Evolutionary conservation across 2,888 invertebrate species (phyloP).

Genomic region (Mythimna ferrago): DNA sequence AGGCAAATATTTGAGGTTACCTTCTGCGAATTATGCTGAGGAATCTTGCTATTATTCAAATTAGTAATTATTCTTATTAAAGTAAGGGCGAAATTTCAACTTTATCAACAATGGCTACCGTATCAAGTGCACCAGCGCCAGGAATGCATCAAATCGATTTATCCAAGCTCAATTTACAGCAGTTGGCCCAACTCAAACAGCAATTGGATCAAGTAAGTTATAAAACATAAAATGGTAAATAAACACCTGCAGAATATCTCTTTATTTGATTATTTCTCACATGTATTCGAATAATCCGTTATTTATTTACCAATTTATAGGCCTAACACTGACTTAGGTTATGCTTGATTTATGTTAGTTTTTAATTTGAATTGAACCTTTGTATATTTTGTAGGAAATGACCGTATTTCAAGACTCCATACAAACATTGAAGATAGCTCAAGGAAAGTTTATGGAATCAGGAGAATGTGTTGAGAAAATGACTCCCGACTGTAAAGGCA

Average conservation of each 20-base stretch:
- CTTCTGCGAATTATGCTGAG: slow-evolving; percentile 47
- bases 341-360: neutral
- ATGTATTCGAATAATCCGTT: neutral
- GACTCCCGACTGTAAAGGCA: slow-evolving; percentile 94
- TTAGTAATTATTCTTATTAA: slow-evolving; percentile 36
- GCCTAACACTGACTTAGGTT: neutral
- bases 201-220: slow-evolving; percentile 95
- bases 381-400: slow-evolving; percentile 92
- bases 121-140: slow-evolving; percentile 91
- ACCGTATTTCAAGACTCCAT: slow-evolving; percentile 97
- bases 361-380: neutral
- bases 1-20: slow-evolving; percentile 60
- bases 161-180: slow-evolving; percentile 94
- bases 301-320: neutral
- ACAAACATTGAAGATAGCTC: slow-evolving; percentile 96
- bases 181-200: slow-evolving; percentile 95
- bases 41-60: slow-evolving; percentile 40
- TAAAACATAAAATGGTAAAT: slow-evolving; percentile 3
- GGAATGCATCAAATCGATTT: slow-evolving; percentile 95
- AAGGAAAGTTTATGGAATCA: slow-evolving; percentile 97
- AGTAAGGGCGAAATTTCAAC: slow-evolving; percentile 40
- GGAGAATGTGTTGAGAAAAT: slow-evolving; percentile 96
- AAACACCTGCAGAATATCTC: neutral
- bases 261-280: neutral
- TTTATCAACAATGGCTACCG: slow-evolving; percentile 90